Base-by-base conservation (phyloP, 2,797 vertebrate species). In the Phaenicophaeus curvirostris region DNA sequence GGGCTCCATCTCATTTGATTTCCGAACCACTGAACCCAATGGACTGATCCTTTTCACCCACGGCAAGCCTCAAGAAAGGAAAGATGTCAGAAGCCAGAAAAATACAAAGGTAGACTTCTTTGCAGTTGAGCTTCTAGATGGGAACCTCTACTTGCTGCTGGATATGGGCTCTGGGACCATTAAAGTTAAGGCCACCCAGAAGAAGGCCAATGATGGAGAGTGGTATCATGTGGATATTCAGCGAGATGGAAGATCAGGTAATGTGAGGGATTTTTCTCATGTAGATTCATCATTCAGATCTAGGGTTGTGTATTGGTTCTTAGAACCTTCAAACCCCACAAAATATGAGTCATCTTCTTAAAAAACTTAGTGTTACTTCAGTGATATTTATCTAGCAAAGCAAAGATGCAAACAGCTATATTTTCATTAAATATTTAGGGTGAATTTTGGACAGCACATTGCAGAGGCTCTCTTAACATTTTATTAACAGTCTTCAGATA, bases 141-240 rank as follows among this genome's bases (percentile, higher is more conserved):
- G 99, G 63, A 99, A 99, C 91, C 97, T 99, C 63, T 99, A 99
- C 88, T 98, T 99, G 79, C 98, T 99, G 88, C 97, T 99, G 93
- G 99, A 99, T 93, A 99, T 99, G 99, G 99, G 99, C 77, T 99
- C 99, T 21, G 99, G 99, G 62, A 99, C 99, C 35, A 99, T 99
- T 95, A 99, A 99, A 97, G 99, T 99, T 85, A 99, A 99, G 93
- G 99, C 99, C 93, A 99, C 99, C 1, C 98, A 99, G 97, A 99
- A 99, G 87, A 99, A 99, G 97, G 99, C 99, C 89, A 99, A 99
- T 15, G 99, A 99, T 57, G 99, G 99, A 41, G 98, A 99, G 87
- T 99, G 99, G 99, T 99, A 99, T 97, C 99, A 99, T 4, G 99
- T 99, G 97, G 99, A 99, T 96, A 99, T 99, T 95, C 99, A 99